These are phyloP conservation scores for Amphiprion ocellaris DNA, from an alignment of 2,113 vertebrate species.

Conservation along the genomic window DNA sequence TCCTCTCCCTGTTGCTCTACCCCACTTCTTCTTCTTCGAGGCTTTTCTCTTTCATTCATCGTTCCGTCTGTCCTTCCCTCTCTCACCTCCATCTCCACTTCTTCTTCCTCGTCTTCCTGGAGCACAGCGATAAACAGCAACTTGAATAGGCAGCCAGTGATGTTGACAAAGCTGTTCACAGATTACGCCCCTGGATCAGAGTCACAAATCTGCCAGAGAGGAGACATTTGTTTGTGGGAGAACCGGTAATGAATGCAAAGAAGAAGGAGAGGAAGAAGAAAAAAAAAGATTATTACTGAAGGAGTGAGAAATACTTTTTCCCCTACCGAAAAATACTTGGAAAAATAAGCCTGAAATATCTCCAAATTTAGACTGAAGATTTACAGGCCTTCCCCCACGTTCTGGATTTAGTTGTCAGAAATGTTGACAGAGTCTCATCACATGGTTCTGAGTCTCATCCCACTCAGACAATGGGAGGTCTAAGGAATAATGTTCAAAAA, in stretches of 20 bases:
- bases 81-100: constrained; percentile 42
- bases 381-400: constrained; percentile 19
- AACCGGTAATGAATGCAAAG: constrained; percentile 46
- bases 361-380: constrained; percentile 48
- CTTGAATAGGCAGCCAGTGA: constrained; percentile 59
- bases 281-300: constrained; percentile 40
- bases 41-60: constrained; percentile 24
- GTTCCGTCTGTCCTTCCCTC: constrained; percentile 36
- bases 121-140: constrained; percentile 61
- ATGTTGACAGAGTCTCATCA: constrained; percentile 38
- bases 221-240: constrained; percentile 61
- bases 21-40: constrained; percentile 17
- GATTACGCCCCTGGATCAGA: constrained; percentile 68
- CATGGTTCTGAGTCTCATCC: constrained; percentile 26
- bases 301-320: constrained; percentile 2
- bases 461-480: constrained; percentile 55
- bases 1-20: constrained; percentile 23
- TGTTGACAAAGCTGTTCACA: constrained; percentile 66
- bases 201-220: constrained; percentile 64
- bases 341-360: constrained; percentile 38
- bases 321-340: neutral
- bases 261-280: neutral
- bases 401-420: constrained; percentile 54
- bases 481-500: constrained; percentile 38
- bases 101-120: constrained; percentile 47